Base-by-base conservation (phyloP, 2,888 invertebrate genomes). In the Pilophorus perplexus region DNA sequence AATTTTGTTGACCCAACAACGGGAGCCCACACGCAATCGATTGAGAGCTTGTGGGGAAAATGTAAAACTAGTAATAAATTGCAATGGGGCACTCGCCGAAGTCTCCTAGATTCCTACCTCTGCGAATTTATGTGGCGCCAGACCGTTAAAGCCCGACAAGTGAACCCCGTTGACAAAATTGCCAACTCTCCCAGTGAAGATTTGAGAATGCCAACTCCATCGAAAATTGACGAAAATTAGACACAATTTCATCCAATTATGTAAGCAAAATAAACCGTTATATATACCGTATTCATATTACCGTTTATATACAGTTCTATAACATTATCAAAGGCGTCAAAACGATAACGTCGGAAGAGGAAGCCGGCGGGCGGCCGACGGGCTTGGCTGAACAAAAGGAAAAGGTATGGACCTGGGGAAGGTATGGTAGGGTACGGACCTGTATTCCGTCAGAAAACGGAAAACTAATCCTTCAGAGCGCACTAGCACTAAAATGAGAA, bases 1-100 rank as follows among this genome's bases (percentile, higher is more conserved):
- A 52, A 23, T 52, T 52, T 52, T 23, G 20, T 52, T 52, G 23
- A 52, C 52, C 52, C 25, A 22, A 52, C 25, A 25, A 52, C 20
- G 25, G 52, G 52, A 52, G 44, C 60, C 25, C 44, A 60, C 42
- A 44, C 60, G 40, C 60, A 60, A 23, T 40, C 22, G 27, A 55
- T 55, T 55, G 55, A 44, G 44, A 44, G 44, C 44, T 44, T 44
- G 44, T 44, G 44, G 44, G 44, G 44, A 44, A 44, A 44, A 44
- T 44, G 44, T 44, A 44, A 44, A 44, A 44, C 44, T 44, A 44
- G 5, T 10, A 44, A 44, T 44, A 55, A 44, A 44, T 44, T 44
- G 8, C 37, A 37, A 37, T 44, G 44, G 14, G 44, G 44, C n/a
- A 44, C 44, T 14, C 44, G 44, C 44, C 44, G n/a, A 57, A 6